Percentiles rank a stretch among this genome's conserved stretches.
These are phyloP conservation scores for Dendroctonus ponderosae DNA, from an alignment of 1,140 invertebrate genomes.

Conservation along the genomic window DNA sequence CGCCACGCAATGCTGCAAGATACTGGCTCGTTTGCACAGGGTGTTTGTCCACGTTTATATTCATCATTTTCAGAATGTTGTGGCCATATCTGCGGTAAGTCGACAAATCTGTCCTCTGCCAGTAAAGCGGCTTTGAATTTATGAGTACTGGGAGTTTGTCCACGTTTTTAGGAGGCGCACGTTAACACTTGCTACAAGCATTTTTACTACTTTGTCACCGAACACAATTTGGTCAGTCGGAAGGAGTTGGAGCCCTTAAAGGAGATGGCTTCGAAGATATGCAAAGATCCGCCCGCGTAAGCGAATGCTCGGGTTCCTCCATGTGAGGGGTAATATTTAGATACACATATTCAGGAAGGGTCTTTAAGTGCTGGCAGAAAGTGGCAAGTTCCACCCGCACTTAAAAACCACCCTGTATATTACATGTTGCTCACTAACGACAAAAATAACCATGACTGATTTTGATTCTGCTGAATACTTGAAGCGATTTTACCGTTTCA, in stretches of 20 bases:
- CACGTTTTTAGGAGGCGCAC: constrained; percentile 79
- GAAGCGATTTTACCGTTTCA: too few relatives aligned
- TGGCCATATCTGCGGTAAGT: constrained; percentile 84
- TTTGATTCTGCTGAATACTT: too few relatives aligned
- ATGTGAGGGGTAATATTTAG: too few relatives aligned
- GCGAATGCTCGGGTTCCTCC: not conserved
- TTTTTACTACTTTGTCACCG: constrained; percentile 92
- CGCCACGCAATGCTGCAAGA: constrained; percentile 77
- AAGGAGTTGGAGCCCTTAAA: constrained; percentile 87
- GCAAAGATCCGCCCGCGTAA: constrained; percentile 53
- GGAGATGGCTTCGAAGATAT: constrained; percentile 73
- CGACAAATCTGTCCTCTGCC: not conserved
- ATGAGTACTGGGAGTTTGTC: constrained; percentile 7
- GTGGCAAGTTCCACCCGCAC: too few relatives aligned
- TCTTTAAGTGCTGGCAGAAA: too few relatives aligned
- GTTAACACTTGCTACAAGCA: constrained; percentile 97
- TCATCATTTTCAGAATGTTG: constrained; percentile 91
- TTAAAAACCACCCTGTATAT: too few relatives aligned
- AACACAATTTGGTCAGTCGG: constrained; percentile 80
- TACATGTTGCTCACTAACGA: too few relatives aligned
- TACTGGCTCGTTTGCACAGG: constrained; percentile 85
- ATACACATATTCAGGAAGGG: too few relatives aligned
- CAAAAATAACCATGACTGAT: too few relatives aligned
- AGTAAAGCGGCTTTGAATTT: not conserved
- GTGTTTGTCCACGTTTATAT: constrained; percentile 98